phyloP scores from a whole-genome alignment of 2,797 vertebrate genomes.

The Intellagama lesueurii region DNA sequence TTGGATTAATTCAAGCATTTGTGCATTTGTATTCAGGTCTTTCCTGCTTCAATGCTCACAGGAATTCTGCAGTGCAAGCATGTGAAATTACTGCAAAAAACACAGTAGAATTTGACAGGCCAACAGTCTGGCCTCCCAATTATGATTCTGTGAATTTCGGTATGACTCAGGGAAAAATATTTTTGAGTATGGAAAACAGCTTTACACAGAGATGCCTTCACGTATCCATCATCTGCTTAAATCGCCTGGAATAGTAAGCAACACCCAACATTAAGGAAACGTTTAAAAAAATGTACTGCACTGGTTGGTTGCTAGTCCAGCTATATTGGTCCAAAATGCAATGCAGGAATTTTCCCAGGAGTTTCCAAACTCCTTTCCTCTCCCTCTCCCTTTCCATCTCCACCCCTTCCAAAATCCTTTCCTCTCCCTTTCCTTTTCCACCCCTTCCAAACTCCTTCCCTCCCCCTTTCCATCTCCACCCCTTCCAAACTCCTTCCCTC shows the following conservation, averaged over 20 bases:
- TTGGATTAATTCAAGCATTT: slow-evolving; percentile 17
- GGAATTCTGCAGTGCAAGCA: slow-evolving; percentile 70
- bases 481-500: too few species aligned
- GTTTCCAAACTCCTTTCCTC: too few species aligned
- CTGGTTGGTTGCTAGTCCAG: neutral
- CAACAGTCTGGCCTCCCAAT: neutral
- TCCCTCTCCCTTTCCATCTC: too few species aligned
- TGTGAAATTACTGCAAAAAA: slow-evolving; percentile 47
- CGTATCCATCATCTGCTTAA: neutral
- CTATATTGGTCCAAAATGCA: neutral
- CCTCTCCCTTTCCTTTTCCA: too few species aligned
- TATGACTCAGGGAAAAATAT: neutral
- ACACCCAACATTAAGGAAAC: neutral
- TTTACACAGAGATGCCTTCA: neutral
- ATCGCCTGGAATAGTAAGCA: neutral
- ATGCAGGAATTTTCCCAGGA: too few species aligned
- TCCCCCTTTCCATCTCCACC: too few species aligned
- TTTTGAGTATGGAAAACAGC: neutral
- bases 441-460: too few species aligned
- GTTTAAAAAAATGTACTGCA: neutral
- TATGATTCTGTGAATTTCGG: neutral
- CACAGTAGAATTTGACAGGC: slow-evolving; percentile 42
- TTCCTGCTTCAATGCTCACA: slow-evolving; percentile 62
- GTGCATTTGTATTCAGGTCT: slow-evolving; percentile 50
- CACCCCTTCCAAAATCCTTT: too few species aligned